phyloP scores from a whole-genome alignment of 2,888 invertebrate species.

The Cantharis flavilabris region DNA sequence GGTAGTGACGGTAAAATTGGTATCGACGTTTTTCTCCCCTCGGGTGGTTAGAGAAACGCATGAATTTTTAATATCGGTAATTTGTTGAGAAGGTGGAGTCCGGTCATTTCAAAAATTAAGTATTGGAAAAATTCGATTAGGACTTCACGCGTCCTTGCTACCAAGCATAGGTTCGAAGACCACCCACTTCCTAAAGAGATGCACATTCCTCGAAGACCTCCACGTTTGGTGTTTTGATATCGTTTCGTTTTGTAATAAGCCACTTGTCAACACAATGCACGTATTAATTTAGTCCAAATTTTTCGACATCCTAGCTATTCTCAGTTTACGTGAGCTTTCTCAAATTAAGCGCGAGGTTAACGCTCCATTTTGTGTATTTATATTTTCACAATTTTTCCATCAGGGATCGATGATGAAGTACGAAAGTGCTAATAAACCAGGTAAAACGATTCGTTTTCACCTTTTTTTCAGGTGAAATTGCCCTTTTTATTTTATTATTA shows the following conservation, averaged over 20 bases:
- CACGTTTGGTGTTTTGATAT: background rate
- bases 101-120: background rate
- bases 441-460: background rate
- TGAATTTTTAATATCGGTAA: background rate
- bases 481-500: background rate
- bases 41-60: background rate
- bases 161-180: conserved; percentile 21
- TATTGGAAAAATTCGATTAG: background rate
- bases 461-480: background rate
- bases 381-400: background rate
- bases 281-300: background rate
- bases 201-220: conserved; percentile 17
- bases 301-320: background rate
- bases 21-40: background rate
- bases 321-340: background rate
- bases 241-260: background rate
- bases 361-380: background rate
- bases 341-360: background rate
- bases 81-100: background rate
- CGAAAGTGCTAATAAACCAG: background rate
- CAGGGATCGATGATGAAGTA: background rate
- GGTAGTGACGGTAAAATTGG: background rate
- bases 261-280: background rate
- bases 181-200: conserved; percentile 21
- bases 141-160: conserved; percentile 28